These are phyloP conservation scores for Xylota segnis DNA, from an alignment of 2,888 invertebrate species.

Conservation along the genomic window DNA sequence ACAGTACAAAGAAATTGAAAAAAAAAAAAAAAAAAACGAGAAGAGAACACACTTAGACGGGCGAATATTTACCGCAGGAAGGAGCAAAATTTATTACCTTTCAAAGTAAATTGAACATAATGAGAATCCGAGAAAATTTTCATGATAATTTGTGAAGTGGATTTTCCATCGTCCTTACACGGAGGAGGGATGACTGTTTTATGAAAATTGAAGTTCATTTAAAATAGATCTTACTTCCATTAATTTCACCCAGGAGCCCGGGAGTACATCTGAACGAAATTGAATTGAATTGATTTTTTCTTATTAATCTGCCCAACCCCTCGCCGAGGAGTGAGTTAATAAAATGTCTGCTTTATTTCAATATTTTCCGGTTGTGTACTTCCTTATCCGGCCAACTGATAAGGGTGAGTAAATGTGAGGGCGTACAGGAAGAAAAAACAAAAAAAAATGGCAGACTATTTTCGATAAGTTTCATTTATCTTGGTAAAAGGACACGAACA, in stretches of 20 bases:
- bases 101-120: conserved; percentile 77
- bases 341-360: conserved; percentile 47
- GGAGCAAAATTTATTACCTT: conserved; percentile 73
- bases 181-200: conserved; percentile 40
- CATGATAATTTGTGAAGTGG: conserved; percentile 76
- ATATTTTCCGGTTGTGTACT: conserved; percentile 41
- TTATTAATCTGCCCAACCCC: conserved; percentile 27
- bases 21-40: no score
- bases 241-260: conserved; percentile 65
- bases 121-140: conserved; percentile 71
- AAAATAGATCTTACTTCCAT: conserved; percentile 65
- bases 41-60: conserved; percentile 38
- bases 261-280: conserved; percentile 62
- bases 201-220: conserved; percentile 72
- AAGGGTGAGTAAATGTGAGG: conserved; percentile 34
- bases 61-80: conserved; percentile 66
- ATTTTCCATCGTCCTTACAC: conserved; percentile 35
- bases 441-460: conserved; percentile 40
- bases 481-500: conserved; percentile 61
- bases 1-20: conserved; percentile 65
- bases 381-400: conserved; percentile 22
- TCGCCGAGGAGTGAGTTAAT: not conserved
- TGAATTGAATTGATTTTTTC: conserved; percentile 74
- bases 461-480: conserved; percentile 55
- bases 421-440: not conserved